Base-by-base conservation (phyloP, 2,888 invertebrate genomes). In the Sphinx pinastri region DNA sequence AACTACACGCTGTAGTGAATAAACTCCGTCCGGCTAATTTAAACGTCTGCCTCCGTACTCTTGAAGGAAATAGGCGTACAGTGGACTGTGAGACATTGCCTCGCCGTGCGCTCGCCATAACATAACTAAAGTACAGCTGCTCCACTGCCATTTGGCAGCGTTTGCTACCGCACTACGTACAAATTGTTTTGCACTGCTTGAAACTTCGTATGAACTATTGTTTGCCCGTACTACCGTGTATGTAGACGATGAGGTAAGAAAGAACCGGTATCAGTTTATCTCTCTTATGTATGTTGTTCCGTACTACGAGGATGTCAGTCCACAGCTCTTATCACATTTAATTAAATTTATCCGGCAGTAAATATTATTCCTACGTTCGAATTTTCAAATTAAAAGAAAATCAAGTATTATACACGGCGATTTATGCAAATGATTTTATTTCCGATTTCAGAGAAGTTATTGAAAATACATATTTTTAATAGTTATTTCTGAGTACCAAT, bases 41-140 rank as follows among this genome's bases (percentile, higher is more conserved):
- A 63, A 19, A 49, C 11, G 19, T 49, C 49, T 25, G 19, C 63
- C 63, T 63, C 49, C 12, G 12, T 47, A 6, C 31, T 58, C 58
- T 38, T 63, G 47, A 63, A 49, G 63, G 63, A 63, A 63, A 63
- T 49, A 63, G 49, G 49, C 63, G 19, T 19, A 47, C 47, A 63
- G 16, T 47, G 49, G 47, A 49, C 63, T 49, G 63, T 63, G 63
- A 63, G 49, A 49, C 63, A 63, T 38, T 70, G 66, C 38, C 19
- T 49, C 51, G 54, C 66, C 67, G 19, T 49, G 51, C 52, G 14
- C 14, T 16, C 38, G 67, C 51, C 52, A 66, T 70, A 67, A 70
- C 67, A 70, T 70, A 70, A 67, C 45, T 59, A 45, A 19, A 67
- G 59, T 59, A 67, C 67, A 67, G 67, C 67, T 70, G 70, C 55